Evolutionary conservation across 1,140 invertebrate genomes (phyloP), one percentile per base, ranked within the genome.

Genomic region (Hormaphis cornu): DNA sequence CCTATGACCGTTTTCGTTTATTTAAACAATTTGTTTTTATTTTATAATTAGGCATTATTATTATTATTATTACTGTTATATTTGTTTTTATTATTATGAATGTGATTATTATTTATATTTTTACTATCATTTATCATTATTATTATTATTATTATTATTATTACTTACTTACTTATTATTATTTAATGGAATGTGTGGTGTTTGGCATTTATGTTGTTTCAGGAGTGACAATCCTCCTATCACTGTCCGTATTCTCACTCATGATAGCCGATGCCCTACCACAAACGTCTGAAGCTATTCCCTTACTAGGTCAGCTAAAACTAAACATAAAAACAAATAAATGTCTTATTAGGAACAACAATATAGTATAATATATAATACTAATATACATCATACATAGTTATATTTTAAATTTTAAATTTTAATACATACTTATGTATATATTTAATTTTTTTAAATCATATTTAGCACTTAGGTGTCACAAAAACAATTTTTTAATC

Each of bases 171-270:
- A 37, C 42, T 44, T 61, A 61, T 66, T 66, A 46, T 66, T 66
- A 66, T 66, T 66, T 48, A 66, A 66, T 48, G 44, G 59, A 66
- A 66, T 66, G 59, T 66, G 26, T 66, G 59, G 59, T 66, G 42
- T 61, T 61, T 66, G 59, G 59, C 59, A 66, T 66, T 71, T 46
- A 63, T 71, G 58, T 61, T 76, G 74, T 79, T 82, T 69, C 80
- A 87, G 86, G 86, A 76, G 86, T 88, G 71, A 88, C 86, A 76
- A 87, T 89, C 76, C 81, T 89, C 63, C 84, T 89, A 72, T 87
- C 87, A 70, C 80, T 89, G 73, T 87, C 86, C 76, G 86, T 88
- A 73, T 88, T 89, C 80, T 86, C 87, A 78, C 80, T 89, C 73
- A 82, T 89, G 77, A 80, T 89, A 73, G 84, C 80, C 72, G 78